A percentile compares a stretch with the other conserved stretches of the same genome.
Conservation (phyloP, 2,113 vertebrate species). For the Glaucidium brasilianum region DNA sequence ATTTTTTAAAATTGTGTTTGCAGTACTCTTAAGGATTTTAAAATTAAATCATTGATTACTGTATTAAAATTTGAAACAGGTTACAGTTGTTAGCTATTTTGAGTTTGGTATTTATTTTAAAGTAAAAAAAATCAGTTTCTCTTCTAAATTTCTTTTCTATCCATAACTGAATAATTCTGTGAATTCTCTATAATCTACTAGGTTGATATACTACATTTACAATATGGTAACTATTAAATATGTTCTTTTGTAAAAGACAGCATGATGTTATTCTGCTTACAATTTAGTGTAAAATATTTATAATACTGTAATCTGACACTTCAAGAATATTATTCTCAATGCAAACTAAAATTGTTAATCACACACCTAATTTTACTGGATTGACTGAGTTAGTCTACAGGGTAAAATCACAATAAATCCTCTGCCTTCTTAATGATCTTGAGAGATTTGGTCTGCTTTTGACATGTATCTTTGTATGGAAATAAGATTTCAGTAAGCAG, state of each 20-base stretch:
- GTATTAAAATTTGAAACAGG: background rate
- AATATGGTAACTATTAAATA: background rate
- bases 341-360: background rate
- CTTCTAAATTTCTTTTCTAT: background rate
- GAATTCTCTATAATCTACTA: background rate
- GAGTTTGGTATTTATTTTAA: background rate
- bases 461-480: background rate
- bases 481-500: background rate
- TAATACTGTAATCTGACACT: background rate
- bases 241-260: background rate
- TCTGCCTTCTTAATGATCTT: background rate
- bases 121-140: background rate
- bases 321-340: background rate
- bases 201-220: background rate
- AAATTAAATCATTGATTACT: background rate
- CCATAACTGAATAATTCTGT: background rate
- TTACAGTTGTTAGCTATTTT: background rate
- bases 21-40: background rate
- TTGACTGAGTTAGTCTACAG: background rate
- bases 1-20: conserved; percentile 3
- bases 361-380: background rate
- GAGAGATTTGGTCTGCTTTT: background rate
- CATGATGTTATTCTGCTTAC: background rate
- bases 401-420: background rate
- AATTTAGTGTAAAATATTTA: background rate